A percentile compares a stretch with the other conserved stretches of the same genome.
Conservation (phyloP, 2,888 invertebrate species). For the Euclidia mi region DNA sequence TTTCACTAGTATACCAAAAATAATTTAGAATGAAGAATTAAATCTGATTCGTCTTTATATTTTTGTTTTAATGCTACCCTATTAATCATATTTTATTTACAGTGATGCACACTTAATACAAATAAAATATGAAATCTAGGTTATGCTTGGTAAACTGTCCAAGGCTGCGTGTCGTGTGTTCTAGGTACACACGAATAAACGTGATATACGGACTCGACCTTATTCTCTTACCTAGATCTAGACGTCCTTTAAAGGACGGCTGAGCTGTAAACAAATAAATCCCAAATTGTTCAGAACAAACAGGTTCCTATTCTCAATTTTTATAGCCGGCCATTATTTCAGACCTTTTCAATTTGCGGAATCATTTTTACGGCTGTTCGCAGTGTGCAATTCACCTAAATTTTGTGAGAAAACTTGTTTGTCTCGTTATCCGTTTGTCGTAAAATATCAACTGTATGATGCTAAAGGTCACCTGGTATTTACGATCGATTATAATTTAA, state of each 20-base stretch:
- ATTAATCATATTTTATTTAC: too few species aligned
- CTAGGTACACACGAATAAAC: slow-evolving; percentile 21
- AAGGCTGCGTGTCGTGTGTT: background rate
- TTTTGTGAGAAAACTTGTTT: slow-evolving; percentile 37
- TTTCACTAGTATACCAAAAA: too few species aligned
- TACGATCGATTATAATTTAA: slow-evolving; percentile 55
- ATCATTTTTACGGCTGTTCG: slow-evolving; percentile 52
- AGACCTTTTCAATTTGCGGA: slow-evolving; percentile 57
- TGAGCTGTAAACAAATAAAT: slow-evolving; percentile 65
- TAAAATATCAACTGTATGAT: slow-evolving; percentile 50
- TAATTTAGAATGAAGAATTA: too few species aligned
- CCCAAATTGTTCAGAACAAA: slow-evolving; percentile 58
- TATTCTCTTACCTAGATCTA: slow-evolving; percentile 30
- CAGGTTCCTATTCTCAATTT: slow-evolving; percentile 55
- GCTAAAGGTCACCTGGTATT: slow-evolving; percentile 45
- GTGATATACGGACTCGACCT: slow-evolving; percentile 20
- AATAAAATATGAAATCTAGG: too few species aligned
- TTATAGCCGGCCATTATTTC: slow-evolving; percentile 57
- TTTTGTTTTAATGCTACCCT: too few species aligned
- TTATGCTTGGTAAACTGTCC: too few species aligned
- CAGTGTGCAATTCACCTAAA: slow-evolving; percentile 25
- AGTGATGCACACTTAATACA: too few species aligned
- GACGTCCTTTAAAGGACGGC: slow-evolving; percentile 24
- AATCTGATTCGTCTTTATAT: too few species aligned
- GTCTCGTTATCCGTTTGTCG: slow-evolving; percentile 43